These are phyloP conservation scores for Drosophila cognata DNA, from an alignment of 2,888 invertebrate species.

Conservation along the genomic window DNA sequence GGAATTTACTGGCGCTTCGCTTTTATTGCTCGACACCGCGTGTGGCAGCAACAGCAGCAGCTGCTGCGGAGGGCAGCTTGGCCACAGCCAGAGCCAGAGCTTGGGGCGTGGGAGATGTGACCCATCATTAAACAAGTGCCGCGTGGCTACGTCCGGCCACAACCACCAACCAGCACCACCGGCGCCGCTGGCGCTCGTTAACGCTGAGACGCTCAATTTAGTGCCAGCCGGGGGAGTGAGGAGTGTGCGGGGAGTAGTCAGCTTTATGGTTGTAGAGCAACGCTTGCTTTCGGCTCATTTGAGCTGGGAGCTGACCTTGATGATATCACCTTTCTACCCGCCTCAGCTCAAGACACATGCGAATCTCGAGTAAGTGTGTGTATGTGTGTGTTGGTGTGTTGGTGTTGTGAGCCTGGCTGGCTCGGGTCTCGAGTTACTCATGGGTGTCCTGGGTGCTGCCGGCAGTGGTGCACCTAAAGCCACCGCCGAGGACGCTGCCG, in stretches of 20 bases:
- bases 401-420: constrained; percentile 38
- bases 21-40: constrained; percentile 69
- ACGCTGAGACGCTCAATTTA: constrained; percentile 78
- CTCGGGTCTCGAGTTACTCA: constrained; percentile 58
- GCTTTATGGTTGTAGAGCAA: constrained; percentile 43
- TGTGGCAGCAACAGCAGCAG: constrained; percentile 56
- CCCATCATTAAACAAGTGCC: constrained; percentile 68
- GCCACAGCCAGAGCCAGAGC: neutral
- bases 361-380: constrained; percentile 49
- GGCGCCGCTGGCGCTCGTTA: constrained; percentile 66
- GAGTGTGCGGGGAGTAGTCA: constrained; percentile 36
- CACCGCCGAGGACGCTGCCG: constrained; percentile 46
- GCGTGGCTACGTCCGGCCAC: constrained; percentile 69
- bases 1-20: constrained; percentile 57
- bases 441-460: constrained; percentile 42
- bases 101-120: constrained; percentile 35
- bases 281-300: constrained; percentile 59
- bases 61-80: constrained; percentile 30
- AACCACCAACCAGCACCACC: constrained; percentile 31
- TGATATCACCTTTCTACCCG: constrained; percentile 67
- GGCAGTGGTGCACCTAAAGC: constrained; percentile 64
- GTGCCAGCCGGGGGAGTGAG: constrained; percentile 44
- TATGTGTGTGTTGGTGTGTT: constrained; percentile 26
- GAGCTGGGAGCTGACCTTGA: constrained; percentile 67
- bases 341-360: constrained; percentile 59